phyloP scores from a whole-genome alignment of 2,888 invertebrate species.

The Graphium colonna region DNA sequence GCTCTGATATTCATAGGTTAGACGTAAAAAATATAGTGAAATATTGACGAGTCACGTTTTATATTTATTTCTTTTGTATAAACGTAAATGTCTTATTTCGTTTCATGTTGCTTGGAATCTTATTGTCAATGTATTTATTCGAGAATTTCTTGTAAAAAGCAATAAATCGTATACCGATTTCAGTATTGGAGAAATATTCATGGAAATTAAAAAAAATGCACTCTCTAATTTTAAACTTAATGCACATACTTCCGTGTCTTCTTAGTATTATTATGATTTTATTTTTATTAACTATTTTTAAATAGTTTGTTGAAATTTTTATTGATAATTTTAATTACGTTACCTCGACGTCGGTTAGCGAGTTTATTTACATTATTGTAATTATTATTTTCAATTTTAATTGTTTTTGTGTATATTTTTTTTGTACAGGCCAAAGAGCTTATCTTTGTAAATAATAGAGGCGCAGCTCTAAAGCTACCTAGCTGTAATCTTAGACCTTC shows the following conservation, averaged over 20 bases:
- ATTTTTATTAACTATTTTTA: conserved; percentile 43
- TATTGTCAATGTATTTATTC: background rate
- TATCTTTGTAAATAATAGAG: conserved; percentile 65
- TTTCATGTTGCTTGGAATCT: background rate
- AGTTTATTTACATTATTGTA: conserved; percentile 51
- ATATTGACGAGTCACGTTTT: too few species aligned
- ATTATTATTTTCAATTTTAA: conserved; percentile 33
- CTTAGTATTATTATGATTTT: conserved; percentile 30
- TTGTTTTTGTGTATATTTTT: conserved; percentile 57
- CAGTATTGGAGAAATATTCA: conserved; percentile 50
- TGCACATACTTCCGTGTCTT: conserved; percentile 31
- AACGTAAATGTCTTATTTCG: too few species aligned
- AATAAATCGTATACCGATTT: conserved; percentile 54
- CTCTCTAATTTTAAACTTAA: conserved; percentile 14
- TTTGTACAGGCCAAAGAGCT: conserved; percentile 78
- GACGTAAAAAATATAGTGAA: conserved; percentile 18
- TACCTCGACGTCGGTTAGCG: conserved; percentile 62
- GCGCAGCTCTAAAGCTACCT: conserved; percentile 49
- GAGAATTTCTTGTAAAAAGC: conserved; percentile 41
- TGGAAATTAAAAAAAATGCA: conserved; percentile 5
- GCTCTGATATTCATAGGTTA: background rate
- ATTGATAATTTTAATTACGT: conserved; percentile 75
- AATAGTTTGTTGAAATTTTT: conserved; percentile 66
- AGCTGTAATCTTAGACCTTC: conserved; percentile 65
- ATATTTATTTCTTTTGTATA: too few species aligned